These are phyloP conservation scores for Proisotoma minuta DNA, from an alignment of 2,888 invertebrate genomes.

Conservation along the genomic window DNA sequence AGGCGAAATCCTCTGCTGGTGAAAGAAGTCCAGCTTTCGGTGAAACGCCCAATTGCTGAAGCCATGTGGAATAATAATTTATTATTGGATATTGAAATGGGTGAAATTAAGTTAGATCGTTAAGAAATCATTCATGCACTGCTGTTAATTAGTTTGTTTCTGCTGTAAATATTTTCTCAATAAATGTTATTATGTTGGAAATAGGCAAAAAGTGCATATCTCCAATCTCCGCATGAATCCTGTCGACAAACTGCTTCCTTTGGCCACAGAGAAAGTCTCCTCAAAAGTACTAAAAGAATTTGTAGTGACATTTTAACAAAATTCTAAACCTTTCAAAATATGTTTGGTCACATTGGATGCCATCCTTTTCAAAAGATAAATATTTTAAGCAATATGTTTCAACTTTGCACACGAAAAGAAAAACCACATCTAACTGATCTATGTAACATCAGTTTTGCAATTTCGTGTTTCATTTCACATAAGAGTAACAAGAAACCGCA, in stretches of 20 bases:
- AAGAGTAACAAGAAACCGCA: neutral
- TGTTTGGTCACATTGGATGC: neutral
- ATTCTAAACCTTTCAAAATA: no score
- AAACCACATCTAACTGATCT: neutral
- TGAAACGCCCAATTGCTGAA: conserved; percentile 20
- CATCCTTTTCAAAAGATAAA: no score
- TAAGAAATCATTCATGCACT: no score
- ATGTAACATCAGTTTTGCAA: neutral
- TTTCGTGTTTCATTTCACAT: neutral
- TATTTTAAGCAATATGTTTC: neutral
- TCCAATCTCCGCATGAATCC: no score
- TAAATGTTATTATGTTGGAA: no score
- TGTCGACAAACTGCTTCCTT: no score
- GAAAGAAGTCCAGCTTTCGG: conserved; percentile 8
- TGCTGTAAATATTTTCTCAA: no score
- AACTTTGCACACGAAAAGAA: neutral
- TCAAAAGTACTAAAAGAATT: no score
- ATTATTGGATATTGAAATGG: conserved; percentile 12
- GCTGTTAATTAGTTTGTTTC: no score
- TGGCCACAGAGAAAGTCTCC: no score
- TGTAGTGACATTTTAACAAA: no score
- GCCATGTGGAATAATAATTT: conserved; percentile 32
- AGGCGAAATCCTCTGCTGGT: neutral
- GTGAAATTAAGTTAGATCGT: neutral
- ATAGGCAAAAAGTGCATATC: no score